A percentile compares a stretch with the other conserved stretches of the same genome.
phyloP scores from a whole-genome alignment of 2,113 vertebrate genomes.

The Pituophis catenifer region DNA sequence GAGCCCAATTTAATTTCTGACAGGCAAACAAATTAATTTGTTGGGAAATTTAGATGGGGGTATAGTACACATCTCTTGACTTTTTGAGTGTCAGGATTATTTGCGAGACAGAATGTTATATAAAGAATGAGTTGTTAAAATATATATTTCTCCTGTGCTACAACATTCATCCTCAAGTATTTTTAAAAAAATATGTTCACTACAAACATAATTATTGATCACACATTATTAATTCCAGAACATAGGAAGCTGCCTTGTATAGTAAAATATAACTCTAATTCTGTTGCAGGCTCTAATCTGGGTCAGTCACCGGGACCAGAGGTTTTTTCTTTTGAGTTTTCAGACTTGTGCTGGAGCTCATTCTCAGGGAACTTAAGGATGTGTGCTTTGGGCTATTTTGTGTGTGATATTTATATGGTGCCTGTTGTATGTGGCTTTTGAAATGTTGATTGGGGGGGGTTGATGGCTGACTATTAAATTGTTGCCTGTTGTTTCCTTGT shows the following conservation, averaged over 20 bases:
- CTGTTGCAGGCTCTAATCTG: background rate
- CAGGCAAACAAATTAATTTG: background rate
- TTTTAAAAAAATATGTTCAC: background rate
- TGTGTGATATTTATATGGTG: background rate
- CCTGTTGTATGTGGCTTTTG: background rate
- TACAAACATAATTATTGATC: background rate
- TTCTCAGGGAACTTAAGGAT: background rate
- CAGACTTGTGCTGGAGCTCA: background rate
- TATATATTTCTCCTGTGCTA: background rate
- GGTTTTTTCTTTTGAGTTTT: background rate
- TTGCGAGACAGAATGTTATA: background rate
- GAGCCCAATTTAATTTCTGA: background rate
- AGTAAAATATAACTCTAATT: background rate
- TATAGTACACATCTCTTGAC: background rate
- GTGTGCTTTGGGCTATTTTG: background rate
- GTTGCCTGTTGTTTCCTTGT: background rate
- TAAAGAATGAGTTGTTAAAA: background rate
- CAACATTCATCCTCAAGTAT: background rate
- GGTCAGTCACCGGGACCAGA: background rate
- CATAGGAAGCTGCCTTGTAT: background rate
- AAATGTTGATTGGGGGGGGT: background rate
- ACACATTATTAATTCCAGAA: background rate
- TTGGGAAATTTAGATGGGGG: background rate
- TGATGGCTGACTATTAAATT: background rate
- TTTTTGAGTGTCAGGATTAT: background rate